A percentile compares a stretch with the other conserved stretches of the same genome.
These are phyloP conservation scores for Epinotia brunnichana DNA, from an alignment of 2,888 invertebrate species.

Conservation along the genomic window DNA sequence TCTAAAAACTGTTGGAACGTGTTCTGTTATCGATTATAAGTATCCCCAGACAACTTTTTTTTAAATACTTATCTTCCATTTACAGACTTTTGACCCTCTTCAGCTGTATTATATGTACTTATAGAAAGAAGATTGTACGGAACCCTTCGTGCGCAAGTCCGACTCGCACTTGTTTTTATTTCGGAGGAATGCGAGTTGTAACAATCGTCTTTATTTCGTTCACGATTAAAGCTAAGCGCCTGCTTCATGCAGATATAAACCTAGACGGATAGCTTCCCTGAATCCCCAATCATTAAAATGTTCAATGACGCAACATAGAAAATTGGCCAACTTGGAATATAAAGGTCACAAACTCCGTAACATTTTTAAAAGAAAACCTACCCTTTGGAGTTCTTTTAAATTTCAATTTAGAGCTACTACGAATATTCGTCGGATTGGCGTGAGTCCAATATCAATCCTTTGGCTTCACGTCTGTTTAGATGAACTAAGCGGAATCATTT, in stretches of 20 bases:
- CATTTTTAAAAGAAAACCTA: background rate
- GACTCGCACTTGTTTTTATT: too few relatives aligned
- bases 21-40: too few relatives aligned
- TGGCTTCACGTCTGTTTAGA: constrained; percentile 26
- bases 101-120: too few relatives aligned
- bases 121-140: too few relatives aligned
- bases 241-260: background rate
- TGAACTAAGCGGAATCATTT: constrained; percentile 33
- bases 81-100: too few relatives aligned
- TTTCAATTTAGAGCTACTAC: background rate
- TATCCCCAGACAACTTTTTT: too few relatives aligned
- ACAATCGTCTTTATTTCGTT: too few relatives aligned
- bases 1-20: too few relatives aligned
- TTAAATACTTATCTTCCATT: too few relatives aligned
- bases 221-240: background rate
- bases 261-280: constrained; percentile 1
- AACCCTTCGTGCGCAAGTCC: too few relatives aligned
- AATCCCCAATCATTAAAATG: constrained; percentile 7
- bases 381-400: background rate
- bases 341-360: background rate
- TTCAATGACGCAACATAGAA: background rate
- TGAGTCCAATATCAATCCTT: constrained; percentile 29
- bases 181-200: too few relatives aligned
- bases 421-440: constrained; percentile 6
- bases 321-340: background rate